phyloP scores from a whole-genome alignment of 2,888 invertebrate species.

The Tipula helvola region DNA sequence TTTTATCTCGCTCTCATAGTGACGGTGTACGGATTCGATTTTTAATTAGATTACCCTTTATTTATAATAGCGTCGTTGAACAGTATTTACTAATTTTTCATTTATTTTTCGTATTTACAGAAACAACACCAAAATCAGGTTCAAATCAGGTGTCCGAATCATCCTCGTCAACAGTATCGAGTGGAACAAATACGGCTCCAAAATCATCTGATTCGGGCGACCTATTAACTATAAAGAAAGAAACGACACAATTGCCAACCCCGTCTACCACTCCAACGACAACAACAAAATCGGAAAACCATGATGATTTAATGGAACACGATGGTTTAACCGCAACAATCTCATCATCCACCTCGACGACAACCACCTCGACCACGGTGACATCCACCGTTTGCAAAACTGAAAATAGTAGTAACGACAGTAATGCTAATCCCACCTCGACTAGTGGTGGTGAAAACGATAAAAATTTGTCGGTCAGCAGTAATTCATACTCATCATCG shows the following conservation, averaged over 20 bases:
- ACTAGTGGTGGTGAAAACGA: conserved; percentile 11
- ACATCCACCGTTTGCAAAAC: conserved; percentile 22
- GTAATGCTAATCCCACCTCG: conserved; percentile 13
- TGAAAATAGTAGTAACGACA: conserved; percentile 11
- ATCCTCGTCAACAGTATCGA: neutral
- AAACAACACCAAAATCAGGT: neutral
- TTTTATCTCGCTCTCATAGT: neutral
- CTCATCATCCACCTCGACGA: conserved; percentile 19
- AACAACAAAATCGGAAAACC: conserved; percentile 38
- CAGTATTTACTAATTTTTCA: neutral
- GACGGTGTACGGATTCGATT: neutral
- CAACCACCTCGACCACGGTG: conserved; percentile 7
- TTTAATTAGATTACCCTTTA: too few species aligned
- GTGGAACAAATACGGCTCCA: neutral
- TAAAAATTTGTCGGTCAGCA: conserved; percentile 16
- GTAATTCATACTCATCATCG: conserved; percentile 6
- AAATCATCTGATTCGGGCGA: neutral
- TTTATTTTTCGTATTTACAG: neutral
- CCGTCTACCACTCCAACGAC: conserved; percentile 44
- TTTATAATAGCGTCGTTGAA: too few species aligned
- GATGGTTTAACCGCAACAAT: conserved; percentile 26
- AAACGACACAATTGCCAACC: conserved; percentile 37
- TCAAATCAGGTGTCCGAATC: neutral
- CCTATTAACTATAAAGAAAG: neutral
- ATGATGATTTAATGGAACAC: neutral